phyloP scores from a whole-genome alignment of 2,113 vertebrate genomes.

The Orthonyx spaldingii region DNA sequence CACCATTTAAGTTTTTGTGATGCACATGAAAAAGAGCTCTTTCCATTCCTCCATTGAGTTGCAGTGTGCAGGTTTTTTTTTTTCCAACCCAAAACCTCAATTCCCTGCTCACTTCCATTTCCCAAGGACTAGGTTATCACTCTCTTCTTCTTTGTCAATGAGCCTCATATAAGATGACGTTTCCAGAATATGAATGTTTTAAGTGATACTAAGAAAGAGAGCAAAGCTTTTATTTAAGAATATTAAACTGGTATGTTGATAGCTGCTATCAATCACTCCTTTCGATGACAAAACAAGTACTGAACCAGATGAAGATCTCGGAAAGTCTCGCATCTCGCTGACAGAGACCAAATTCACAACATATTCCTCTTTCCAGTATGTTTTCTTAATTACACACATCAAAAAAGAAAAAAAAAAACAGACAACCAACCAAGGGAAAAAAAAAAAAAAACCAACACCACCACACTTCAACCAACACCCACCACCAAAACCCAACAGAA shows the following conservation, averaged over 20 bases:
- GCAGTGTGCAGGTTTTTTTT: background rate
- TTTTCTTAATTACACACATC: background rate
- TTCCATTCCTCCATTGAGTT: background rate
- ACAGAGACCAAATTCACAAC: background rate
- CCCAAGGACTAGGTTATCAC: background rate
- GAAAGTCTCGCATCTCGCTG: background rate
- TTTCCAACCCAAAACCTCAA: background rate
- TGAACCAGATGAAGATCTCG: background rate
- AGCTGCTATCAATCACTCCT: constrained; percentile 11
- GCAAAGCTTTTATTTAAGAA: background rate
- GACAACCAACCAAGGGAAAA: background rate
- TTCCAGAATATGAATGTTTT: background rate
- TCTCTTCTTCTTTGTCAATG: background rate
- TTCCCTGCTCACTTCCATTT: background rate
- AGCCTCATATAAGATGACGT: background rate
- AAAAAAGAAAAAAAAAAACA: background rate
- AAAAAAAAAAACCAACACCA: background rate
- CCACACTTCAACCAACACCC: background rate
- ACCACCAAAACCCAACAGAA: background rate
- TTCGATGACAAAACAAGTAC: background rate
- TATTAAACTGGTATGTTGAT: background rate
- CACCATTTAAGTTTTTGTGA: background rate
- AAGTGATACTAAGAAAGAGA: background rate
- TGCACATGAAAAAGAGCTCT: background rate
- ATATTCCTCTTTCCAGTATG: background rate